Evolutionary conservation across 2,797 vertebrate genomes (phyloP).

Genomic region (Chelonia mydas): DNA sequence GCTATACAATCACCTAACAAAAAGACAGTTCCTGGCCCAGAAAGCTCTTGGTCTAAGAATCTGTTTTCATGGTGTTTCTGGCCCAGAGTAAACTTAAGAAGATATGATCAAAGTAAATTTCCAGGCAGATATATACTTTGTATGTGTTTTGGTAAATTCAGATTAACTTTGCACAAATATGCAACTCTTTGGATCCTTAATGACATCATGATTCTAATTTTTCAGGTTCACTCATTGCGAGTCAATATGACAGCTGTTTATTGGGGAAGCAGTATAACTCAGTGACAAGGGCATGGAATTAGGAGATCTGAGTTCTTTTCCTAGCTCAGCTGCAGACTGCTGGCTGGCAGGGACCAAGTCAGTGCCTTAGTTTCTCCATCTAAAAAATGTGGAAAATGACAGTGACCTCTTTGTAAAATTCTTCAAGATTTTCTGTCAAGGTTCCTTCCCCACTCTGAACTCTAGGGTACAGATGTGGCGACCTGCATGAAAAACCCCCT

Average conservation of each 20-base stretch:
- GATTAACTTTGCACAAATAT: not conserved
- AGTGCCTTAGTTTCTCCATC: not conserved
- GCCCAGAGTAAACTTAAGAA: not conserved
- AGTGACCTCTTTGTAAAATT: not conserved
- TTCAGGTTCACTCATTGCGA: not conserved
- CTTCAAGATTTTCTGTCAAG: not conserved
- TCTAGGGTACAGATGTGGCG: no score
- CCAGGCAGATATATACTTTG: no score
- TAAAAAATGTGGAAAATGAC: not conserved
- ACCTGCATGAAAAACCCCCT: no score
- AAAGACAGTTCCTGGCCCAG: not conserved
- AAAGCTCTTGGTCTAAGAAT: not conserved
- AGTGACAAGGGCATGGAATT: not conserved
- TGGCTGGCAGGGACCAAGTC: not conserved
- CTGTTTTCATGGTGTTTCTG: rapidly evolving
- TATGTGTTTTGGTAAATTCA: not conserved
- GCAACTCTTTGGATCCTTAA: not conserved
- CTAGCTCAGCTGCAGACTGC: not conserved
- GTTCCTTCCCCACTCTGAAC: no score
- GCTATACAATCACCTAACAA: not conserved
- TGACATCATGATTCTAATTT: not conserved
- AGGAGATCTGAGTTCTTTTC: not conserved
- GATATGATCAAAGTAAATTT: not conserved
- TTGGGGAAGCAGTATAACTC: not conserved
- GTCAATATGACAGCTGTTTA: not conserved